These are phyloP conservation scores for Iphiclides podalirius DNA, from an alignment of 2,888 invertebrate genomes.

Conservation along the genomic window DNA sequence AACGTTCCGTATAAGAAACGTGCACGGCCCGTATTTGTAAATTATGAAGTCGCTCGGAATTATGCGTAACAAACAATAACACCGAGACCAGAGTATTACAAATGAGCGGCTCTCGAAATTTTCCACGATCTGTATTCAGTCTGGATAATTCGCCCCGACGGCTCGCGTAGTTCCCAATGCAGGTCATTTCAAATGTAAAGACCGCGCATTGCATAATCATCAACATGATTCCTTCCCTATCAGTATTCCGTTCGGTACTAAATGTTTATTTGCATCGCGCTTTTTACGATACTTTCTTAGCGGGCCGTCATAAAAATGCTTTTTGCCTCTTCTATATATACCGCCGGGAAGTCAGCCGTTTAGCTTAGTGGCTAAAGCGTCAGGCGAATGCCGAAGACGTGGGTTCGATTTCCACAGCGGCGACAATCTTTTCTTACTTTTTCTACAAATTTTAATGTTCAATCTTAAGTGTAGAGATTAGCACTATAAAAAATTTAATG, in stretches of 20 bases:
- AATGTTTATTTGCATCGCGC: conserved; percentile 64
- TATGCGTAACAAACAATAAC: conserved; percentile 36
- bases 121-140: conserved; percentile 75
- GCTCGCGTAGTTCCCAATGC: conserved; percentile 69
- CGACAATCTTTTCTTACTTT: no score
- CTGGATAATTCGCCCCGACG: conserved; percentile 65
- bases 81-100: conserved; percentile 48
- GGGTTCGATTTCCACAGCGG: no score
- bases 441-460: no score
- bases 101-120: conserved; percentile 63
- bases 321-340: conserved; percentile 43
- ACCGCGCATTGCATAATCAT: conserved; percentile 74
- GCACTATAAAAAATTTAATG: no score
- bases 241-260: conserved; percentile 65
- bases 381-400: no score
- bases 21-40: conserved; percentile 9
- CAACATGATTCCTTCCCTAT: conserved; percentile 72
- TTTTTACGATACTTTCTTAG: conserved; percentile 56
- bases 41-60: conserved; percentile 24
- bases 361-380: no score
- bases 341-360: no score
- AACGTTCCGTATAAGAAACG: conserved; percentile 11
- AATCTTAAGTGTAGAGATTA: no score
- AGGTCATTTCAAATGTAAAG: conserved; percentile 75
- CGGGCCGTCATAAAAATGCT: conserved; percentile 48